Evolutionary conservation across 2,888 invertebrate species (phyloP), one percentile per base, ranked within the genome.

Genomic region (Spilosoma lubricipeda): DNA sequence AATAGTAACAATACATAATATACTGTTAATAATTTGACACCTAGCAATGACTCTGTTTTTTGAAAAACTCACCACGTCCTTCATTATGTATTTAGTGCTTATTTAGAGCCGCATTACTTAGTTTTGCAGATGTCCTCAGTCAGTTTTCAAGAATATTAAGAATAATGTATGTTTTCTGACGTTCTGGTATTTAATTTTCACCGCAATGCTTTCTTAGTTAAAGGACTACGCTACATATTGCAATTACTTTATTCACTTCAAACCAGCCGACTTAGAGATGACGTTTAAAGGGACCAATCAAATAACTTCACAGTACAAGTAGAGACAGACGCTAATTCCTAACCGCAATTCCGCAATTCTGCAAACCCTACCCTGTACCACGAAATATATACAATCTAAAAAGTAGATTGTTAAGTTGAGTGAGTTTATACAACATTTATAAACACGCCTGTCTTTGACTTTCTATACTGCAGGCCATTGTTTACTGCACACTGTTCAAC

Each of bases 331-430:
- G 11, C 18, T 18, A 48, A 39, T 48, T 71, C n/a, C n/a, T n/a
- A n/a, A n/a, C n/a, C n/a, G n/a, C n/a, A n/a, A n/a, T n/a, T n/a
- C n/a, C n/a, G n/a, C n/a, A n/a, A n/a, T 65, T 11, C n/a, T 84
- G 80, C 73, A 15, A 39, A 64, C 71, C n/a, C 13, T 71, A 74
- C 63, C 68, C 48, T 72, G 11, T 70, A 72, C 72, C 70, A 82
- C 76, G 82, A 33, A 33, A 78, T 69, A 59, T 63, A 69, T 68
- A 70, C 79, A 75, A 74, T 78, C 66, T 27, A 42, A 78, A 76
- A 80, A 69, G 71, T 78, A 76, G 80, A 76, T 73, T 72, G 72
- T 64, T 81, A n/a, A n/a, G n/a, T 83, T 82, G 87, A 86, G 80
- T 70, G 84, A 80, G 65, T 83, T 83, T 85, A 79, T 73, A 75